Evolutionary conservation across 1,140 invertebrate genomes (phyloP).

Genomic region (Procambarus virginalis): DNA sequence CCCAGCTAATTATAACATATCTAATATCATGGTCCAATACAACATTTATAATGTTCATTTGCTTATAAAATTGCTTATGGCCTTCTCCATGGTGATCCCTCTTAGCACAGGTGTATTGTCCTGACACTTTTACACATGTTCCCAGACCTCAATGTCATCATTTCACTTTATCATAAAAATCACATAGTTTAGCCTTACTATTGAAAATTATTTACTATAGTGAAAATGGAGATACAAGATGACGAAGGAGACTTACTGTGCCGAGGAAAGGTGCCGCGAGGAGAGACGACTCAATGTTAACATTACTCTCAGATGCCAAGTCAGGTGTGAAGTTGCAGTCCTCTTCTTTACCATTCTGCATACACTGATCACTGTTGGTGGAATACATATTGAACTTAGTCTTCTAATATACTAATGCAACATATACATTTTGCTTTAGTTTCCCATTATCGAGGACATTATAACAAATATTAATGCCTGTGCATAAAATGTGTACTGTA

Average conservation of each 20-base stretch:
- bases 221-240: background rate
- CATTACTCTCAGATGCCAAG: background rate
- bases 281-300: background rate
- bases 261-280: slow-evolving; percentile 17
- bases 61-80: no score
- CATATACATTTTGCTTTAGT: no score
- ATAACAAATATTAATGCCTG: no score
- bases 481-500: background rate
- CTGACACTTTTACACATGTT: no score
- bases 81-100: no score
- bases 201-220: background rate
- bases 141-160: no score
- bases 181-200: no score
- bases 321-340: slow-evolving; percentile 20
- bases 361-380: background rate
- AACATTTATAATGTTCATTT: background rate
- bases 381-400: background rate
- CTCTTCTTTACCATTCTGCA: background rate
- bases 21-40: no score
- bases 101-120: no score
- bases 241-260: background rate
- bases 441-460: no score
- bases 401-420: background rate
- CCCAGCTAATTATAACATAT: no score
- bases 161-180: no score